These are phyloP conservation scores for Geotrupes spiniger DNA, from an alignment of 2,888 invertebrate species.

Conservation along the genomic window DNA sequence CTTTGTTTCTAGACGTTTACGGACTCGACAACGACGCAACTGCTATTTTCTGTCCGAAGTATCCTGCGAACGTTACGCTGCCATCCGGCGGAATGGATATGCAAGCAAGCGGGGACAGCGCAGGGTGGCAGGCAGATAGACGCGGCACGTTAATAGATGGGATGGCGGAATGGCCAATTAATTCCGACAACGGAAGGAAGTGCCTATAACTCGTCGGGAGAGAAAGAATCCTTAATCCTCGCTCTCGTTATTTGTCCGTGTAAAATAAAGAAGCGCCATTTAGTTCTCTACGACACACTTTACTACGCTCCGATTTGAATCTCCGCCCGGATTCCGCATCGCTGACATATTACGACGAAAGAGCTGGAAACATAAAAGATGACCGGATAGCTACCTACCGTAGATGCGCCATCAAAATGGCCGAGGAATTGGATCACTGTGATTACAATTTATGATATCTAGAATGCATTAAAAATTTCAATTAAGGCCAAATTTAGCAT, in stretches of 20 bases:
- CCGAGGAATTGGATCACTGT: too few species aligned
- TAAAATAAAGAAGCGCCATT: constrained; percentile 34
- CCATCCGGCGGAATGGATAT: neutral
- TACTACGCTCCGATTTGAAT: constrained; percentile 33
- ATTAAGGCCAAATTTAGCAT: too few species aligned
- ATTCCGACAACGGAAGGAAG: constrained; percentile 37
- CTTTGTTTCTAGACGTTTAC: constrained; percentile 10
- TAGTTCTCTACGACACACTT: constrained; percentile 33
- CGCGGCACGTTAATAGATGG: constrained; percentile 36
- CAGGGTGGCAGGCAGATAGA: constrained; percentile 27
- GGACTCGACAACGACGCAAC: too few species aligned
- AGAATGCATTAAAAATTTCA: too few species aligned
- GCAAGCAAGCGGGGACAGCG: too few species aligned
- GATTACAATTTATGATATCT: too few species aligned
- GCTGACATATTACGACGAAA: constrained; percentile 5
- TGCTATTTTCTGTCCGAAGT: too few species aligned
- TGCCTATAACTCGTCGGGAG: constrained; percentile 38
- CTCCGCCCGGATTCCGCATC: constrained; percentile 13
- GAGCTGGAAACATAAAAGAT: constrained; percentile 4
- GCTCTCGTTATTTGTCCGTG: constrained; percentile 36
- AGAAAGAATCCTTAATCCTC: constrained; percentile 40
- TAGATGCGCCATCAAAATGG: too few species aligned
- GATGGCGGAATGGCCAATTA: constrained; percentile 37
- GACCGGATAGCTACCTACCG: neutral
- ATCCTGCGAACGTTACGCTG: constrained; percentile 1